A percentile compares a stretch with the other conserved stretches of the same genome.
These are phyloP conservation scores for Tenthredo scrophulariae DNA, from an alignment of 2,888 invertebrate species.

Conservation along the genomic window DNA sequence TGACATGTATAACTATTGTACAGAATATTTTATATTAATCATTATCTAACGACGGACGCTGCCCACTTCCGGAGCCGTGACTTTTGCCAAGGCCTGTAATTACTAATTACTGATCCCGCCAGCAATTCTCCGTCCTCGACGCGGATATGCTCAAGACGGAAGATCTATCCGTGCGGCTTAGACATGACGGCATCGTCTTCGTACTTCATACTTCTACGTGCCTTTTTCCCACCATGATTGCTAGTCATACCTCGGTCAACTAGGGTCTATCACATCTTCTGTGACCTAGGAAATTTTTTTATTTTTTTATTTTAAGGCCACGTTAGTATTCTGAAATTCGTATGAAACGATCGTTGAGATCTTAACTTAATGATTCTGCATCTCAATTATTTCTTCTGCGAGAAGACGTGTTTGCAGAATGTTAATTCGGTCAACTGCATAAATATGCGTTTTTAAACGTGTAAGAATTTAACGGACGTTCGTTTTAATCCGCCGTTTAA, in stretches of 20 bases:
- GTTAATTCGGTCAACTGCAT: slow-evolving; percentile 4
- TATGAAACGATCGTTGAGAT: not conserved
- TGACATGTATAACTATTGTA: not conserved
- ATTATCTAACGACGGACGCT: slow-evolving; percentile 53
- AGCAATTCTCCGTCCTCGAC: slow-evolving; percentile 44
- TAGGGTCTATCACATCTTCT: slow-evolving; percentile 5
- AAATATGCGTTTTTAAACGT: slow-evolving; percentile 2
- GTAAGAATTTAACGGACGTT: slow-evolving; percentile 38
- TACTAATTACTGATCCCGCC: slow-evolving; percentile 62
- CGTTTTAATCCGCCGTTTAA: not conserved
- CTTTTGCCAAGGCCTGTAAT: slow-evolving; percentile 67
- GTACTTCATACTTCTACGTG: slow-evolving; percentile 16
- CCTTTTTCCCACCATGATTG: slow-evolving; percentile 43
- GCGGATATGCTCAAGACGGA: slow-evolving; percentile 49
- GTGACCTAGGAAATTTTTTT: slow-evolving; percentile 1
- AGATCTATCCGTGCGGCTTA: slow-evolving; percentile 44
- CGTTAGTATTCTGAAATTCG: not conserved
- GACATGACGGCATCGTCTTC: slow-evolving; percentile 48
- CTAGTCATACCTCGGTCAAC: slow-evolving; percentile 33
- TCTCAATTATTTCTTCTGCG: not conserved
- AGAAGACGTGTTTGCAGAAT: slow-evolving; percentile 12
- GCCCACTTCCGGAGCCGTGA: slow-evolving; percentile 69
- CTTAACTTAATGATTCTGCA: not conserved
- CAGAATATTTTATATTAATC: slow-evolving; percentile 45
- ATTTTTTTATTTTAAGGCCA: not conserved